Conservation (phyloP, 2,888 invertebrate genomes). For the Plemyria rubiginata region DNA sequence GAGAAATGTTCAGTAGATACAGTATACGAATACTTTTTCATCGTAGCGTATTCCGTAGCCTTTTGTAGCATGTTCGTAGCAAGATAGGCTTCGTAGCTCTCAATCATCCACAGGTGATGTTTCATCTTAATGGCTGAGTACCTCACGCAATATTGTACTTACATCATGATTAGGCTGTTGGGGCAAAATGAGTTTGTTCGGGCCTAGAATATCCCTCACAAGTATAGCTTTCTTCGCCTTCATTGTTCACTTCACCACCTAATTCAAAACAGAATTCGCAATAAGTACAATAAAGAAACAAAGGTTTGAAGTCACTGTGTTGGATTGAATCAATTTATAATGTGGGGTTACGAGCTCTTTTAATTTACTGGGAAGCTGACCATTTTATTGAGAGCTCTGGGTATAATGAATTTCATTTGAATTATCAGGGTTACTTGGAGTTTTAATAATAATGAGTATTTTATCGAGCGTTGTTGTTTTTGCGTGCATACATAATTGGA, state of each 20-base stretch:
- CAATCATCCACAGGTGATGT: slow-evolving; percentile 6
- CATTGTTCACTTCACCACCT: not conserved
- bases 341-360: slow-evolving; percentile 25
- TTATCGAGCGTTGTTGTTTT: no score
- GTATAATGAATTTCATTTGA: not conserved
- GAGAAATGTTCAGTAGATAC: no score
- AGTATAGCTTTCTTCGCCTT: slow-evolving; percentile 20
- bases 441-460: not conserved
- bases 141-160: slow-evolving; percentile 41
- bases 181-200: slow-evolving; percentile 48
- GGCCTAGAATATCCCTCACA: slow-evolving; percentile 19
- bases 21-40: not conserved
- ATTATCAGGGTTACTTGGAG: not conserved
- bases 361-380: slow-evolving; percentile 24
- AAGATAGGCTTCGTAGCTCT: slow-evolving; percentile 13
- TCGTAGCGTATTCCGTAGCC: slow-evolving; percentile 9
- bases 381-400: slow-evolving; percentile 13
- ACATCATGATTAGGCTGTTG: slow-evolving; percentile 58
- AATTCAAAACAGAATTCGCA: slow-evolving; percentile 4
- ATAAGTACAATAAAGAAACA: slow-evolving; percentile 9
- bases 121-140: slow-evolving; percentile 9
- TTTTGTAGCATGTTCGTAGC: slow-evolving; percentile 12
- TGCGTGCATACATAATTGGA: no score
- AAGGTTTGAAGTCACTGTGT: slow-evolving; percentile 13
- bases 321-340: slow-evolving; percentile 24